Conservation (phyloP, 2,797 vertebrate genomes). For the Spondyliosoma cantharus region DNA sequence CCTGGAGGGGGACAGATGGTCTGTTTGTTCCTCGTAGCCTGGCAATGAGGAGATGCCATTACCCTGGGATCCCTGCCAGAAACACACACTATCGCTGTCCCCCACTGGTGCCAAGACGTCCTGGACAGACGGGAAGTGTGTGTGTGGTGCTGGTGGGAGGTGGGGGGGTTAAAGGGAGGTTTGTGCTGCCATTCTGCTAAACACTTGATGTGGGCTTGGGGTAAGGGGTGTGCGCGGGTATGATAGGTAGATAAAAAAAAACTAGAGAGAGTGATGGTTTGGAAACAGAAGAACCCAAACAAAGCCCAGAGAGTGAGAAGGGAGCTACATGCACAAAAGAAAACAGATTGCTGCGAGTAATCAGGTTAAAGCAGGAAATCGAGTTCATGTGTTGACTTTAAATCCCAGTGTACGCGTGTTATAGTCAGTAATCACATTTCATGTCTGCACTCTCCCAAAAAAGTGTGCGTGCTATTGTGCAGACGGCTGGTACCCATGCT, state of each 20-base stretch:
- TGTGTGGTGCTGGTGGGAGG: constrained; percentile 14
- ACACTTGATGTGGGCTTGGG: constrained; percentile 32
- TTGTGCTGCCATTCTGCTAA: constrained; percentile 54
- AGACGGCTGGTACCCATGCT: background rate
- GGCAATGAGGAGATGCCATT: constrained; percentile 78
- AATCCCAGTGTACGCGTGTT: constrained; percentile 30
- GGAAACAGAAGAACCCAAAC: constrained; percentile 36
- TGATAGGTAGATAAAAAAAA: constrained; percentile 12
- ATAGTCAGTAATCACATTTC: constrained; percentile 49
- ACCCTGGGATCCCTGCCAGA: constrained; percentile 76
- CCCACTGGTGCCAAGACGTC: constrained; percentile 68
- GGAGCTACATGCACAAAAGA: constrained; percentile 9
- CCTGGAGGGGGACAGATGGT: constrained; percentile 78
- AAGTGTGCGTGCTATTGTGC: constrained; percentile 9
- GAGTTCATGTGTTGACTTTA: constrained; percentile 61
- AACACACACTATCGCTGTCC: constrained; percentile 54
- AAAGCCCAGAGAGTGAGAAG: constrained; percentile 44
- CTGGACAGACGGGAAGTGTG: constrained; percentile 63
- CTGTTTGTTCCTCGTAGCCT: constrained; percentile 74
- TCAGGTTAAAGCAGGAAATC: constrained; percentile 60
- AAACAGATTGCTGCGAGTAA: constrained; percentile 55
- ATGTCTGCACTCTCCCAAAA: constrained; percentile 25
- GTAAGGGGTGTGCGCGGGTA: background rate
- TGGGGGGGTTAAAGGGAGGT: constrained; percentile 26
- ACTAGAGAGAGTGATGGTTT: background rate